Evolutionary conservation across 2,113 vertebrate genomes (phyloP).

Genomic region (Chrysochloris asiatica): DNA sequence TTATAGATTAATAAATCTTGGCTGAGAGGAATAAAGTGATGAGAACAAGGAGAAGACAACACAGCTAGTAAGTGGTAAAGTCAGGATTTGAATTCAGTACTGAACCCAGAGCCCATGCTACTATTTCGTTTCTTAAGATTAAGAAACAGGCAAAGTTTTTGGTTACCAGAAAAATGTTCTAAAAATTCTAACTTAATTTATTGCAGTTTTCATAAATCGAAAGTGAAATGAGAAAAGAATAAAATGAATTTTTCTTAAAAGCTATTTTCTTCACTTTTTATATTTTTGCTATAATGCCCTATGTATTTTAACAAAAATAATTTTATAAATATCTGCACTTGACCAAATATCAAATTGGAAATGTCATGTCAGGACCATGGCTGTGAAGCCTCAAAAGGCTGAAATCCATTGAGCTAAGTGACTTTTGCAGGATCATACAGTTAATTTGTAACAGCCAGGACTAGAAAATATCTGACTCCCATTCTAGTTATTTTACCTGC

Average conservation of each 20-base stretch:
- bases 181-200: neutral
- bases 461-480: constrained; percentile 1
- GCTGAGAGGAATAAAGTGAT: constrained; percentile 35
- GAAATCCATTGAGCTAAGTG: constrained; percentile 17
- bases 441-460: constrained; percentile 15
- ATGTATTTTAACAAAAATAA: constrained; percentile 35
- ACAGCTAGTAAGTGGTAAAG: constrained; percentile 32
- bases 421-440: constrained; percentile 35
- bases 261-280: neutral
- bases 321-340: constrained; percentile 19
- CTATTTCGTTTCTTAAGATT: constrained; percentile 23
- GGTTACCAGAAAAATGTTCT: constrained; percentile 32
- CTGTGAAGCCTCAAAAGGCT: constrained; percentile 22
- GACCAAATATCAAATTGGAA: constrained; percentile 38
- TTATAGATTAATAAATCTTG: constrained; percentile 59
- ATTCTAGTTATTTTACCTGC: constrained; percentile 25
- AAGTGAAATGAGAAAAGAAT: constrained; percentile 45
- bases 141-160: constrained; percentile 36
- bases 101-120: constrained; percentile 36
- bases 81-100: constrained; percentile 9
- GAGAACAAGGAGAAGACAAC: neutral
- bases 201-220: constrained; percentile 38
- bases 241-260: constrained; percentile 24
- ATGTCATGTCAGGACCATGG: neutral
- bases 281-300: constrained; percentile 8